A percentile compares a stretch with the other conserved stretches of the same genome.
Conservation (phyloP, 2,113 vertebrate species). For the Nymphicus hollandicus region DNA sequence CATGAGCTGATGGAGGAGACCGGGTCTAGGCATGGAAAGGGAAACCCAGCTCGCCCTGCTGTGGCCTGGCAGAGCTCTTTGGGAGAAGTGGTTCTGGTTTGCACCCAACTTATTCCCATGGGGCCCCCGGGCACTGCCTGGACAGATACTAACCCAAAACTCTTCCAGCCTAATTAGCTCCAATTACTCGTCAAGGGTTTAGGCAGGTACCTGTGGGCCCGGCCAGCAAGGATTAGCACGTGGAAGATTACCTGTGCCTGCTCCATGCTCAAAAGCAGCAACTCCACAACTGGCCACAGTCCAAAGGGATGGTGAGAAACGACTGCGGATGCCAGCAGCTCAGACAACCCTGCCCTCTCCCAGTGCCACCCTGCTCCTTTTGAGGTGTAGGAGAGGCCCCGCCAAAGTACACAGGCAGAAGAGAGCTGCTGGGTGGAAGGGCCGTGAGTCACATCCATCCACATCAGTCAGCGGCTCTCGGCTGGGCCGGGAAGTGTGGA, state of each 20-base stretch:
- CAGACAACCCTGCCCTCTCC: not conserved
- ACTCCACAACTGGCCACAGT: not conserved
- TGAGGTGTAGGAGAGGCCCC: not conserved
- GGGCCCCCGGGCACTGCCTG: not conserved
- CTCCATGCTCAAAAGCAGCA: not conserved
- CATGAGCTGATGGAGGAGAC: not conserved
- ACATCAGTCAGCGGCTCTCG: not conserved
- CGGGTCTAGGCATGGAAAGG: not conserved
- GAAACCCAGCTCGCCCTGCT: not conserved
- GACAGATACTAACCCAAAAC: not conserved
- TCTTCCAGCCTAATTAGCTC: slow-evolving; percentile 6
- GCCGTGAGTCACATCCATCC: slow-evolving; percentile 32
- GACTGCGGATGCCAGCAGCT: not conserved
- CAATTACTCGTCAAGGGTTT: not conserved
- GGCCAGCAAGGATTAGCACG: fast-evolving
- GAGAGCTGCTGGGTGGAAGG: not conserved
- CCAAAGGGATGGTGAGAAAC: not conserved
- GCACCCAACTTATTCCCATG: not conserved
- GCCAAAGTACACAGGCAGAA: not conserved
- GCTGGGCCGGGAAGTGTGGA: slow-evolving; percentile 35
- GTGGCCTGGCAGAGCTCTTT: not conserved
- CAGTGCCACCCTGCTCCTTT: slow-evolving; percentile 12
- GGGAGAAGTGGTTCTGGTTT: not conserved
- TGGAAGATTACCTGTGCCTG: not conserved
- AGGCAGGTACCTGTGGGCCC: not conserved